These are phyloP conservation scores for Allacma fusca DNA, from an alignment of 2,888 invertebrate genomes.

Conservation along the genomic window DNA sequence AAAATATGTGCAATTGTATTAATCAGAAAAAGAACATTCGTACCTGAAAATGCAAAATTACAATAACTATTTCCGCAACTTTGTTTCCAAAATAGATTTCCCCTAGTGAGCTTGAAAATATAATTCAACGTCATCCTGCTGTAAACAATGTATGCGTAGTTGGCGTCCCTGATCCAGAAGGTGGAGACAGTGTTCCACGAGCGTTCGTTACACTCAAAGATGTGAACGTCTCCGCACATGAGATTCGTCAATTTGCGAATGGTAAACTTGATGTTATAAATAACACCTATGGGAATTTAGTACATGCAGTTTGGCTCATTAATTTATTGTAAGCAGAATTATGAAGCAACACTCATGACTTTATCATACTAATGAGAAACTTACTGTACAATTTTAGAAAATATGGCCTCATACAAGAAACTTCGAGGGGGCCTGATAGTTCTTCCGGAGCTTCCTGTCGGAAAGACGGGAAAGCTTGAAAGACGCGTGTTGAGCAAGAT, in stretches of 20 bases:
- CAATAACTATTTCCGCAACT: no score
- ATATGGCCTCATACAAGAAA: slow-evolving; percentile 42
- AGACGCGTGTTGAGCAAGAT: slow-evolving; percentile 13
- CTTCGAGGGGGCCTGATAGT: slow-evolving; percentile 45
- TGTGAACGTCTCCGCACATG: slow-evolving; percentile 31
- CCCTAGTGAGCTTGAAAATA: slow-evolving; percentile 54
- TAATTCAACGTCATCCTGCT: slow-evolving; percentile 50
- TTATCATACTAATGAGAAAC: no score
- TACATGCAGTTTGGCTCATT: no score
- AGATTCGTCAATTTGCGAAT: slow-evolving; percentile 53
- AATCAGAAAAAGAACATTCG: no score
- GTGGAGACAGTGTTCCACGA: slow-evolving; percentile 56
- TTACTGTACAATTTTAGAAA: slow-evolving; percentile 28
- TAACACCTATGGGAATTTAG: no score
- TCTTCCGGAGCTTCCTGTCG: slow-evolving; percentile 35
- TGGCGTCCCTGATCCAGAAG: slow-evolving; percentile 54
- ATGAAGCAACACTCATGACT: no score
- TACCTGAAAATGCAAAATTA: neutral
- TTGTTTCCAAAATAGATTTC: slow-evolving; percentile 51
- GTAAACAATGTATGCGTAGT: slow-evolving; percentile 56
- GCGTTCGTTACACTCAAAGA: slow-evolving; percentile 53
- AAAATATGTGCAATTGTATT: no score
- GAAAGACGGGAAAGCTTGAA: slow-evolving; percentile 44
- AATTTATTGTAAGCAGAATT: no score
- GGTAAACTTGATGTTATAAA: slow-evolving; percentile 35